Conservation (phyloP, 2,797 vertebrate species). For the Huso huso region DNA sequence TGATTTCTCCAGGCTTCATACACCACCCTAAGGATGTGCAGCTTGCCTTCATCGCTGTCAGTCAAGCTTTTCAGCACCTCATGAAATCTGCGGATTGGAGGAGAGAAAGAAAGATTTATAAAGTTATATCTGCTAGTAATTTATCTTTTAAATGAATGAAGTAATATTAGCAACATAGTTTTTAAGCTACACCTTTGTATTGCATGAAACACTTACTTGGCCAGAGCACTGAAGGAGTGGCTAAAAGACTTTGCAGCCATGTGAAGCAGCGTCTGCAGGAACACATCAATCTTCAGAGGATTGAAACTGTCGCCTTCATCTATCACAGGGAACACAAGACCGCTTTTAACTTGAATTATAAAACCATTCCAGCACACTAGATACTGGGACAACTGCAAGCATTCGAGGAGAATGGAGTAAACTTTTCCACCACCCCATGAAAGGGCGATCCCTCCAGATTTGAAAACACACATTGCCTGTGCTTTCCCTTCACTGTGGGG, state of each 20-base stretch:
- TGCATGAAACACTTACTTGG: slow-evolving; percentile 74
- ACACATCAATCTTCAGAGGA: slow-evolving; percentile 93
- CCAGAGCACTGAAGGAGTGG: slow-evolving; percentile 94
- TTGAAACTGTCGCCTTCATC: slow-evolving; percentile 92
- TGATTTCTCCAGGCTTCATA: slow-evolving; percentile 94
- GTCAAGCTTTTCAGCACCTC: slow-evolving; percentile 87
- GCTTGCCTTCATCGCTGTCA: slow-evolving; percentile 88
- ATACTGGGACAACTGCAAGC: too few relatives aligned
- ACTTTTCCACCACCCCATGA: too few relatives aligned
- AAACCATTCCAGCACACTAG: too few relatives aligned
- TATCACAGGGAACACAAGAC: slow-evolving; percentile 41
- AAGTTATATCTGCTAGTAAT: too few relatives aligned
- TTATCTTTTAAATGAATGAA: slow-evolving; percentile 1
- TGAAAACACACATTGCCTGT: too few relatives aligned
- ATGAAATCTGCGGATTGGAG: slow-evolving; percentile 72
- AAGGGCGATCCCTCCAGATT: too few relatives aligned
- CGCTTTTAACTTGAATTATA: not conserved
- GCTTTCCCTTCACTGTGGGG: too few relatives aligned
- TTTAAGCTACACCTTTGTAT: too few relatives aligned
- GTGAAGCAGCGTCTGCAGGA: slow-evolving; percentile 89
- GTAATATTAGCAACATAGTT: not conserved
- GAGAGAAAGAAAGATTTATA: too few relatives aligned
- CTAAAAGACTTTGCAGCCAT: slow-evolving; percentile 94
- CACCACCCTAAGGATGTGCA: slow-evolving; percentile 85
- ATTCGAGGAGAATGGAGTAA: too few relatives aligned